Evolutionary conservation across 2,797 vertebrate species (phyloP).

Genomic region (Alcedo quadribrachys): DNA sequence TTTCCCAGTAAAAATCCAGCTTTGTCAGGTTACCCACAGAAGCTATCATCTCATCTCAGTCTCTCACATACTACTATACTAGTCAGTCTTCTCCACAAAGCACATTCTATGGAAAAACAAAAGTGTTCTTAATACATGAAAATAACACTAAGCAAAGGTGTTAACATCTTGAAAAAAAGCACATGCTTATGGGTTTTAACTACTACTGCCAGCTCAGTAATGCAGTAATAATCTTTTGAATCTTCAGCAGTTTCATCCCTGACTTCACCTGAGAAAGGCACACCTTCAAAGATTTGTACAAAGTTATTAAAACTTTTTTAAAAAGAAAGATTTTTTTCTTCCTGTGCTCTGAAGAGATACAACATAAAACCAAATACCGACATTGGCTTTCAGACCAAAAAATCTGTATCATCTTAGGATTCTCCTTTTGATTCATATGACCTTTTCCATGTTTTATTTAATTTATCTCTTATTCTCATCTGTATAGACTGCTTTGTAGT

Average conservation of each 20-base stretch:
- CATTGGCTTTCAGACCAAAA: neutral
- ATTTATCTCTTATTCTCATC: neutral
- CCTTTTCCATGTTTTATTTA: neutral
- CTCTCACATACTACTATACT: neutral
- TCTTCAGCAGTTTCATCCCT: neutral
- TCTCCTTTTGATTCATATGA: neutral
- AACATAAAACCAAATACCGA: neutral
- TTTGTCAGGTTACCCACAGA: neutral
- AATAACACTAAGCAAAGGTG: neutral
- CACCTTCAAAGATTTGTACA: neutral
- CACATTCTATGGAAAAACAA: neutral
- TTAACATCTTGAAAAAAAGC: neutral
- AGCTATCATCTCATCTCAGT: neutral
- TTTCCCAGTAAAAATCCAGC: neutral
- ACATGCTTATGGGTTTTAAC: neutral
- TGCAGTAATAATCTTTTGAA: neutral
- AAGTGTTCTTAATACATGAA: neutral
- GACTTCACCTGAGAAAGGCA: neutral
- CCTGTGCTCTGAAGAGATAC: neutral
- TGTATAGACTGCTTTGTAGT: neutral
- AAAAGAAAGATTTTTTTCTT: neutral
- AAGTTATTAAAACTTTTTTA: neutral
- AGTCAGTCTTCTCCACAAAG: neutral
- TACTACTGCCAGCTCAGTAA: neutral
- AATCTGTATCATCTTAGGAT: neutral